A percentile compares a stretch with the other conserved stretches of the same genome.
Evolutionary conservation across 1,140 invertebrate species (phyloP).

Genomic region (Ephestia elutella): DNA sequence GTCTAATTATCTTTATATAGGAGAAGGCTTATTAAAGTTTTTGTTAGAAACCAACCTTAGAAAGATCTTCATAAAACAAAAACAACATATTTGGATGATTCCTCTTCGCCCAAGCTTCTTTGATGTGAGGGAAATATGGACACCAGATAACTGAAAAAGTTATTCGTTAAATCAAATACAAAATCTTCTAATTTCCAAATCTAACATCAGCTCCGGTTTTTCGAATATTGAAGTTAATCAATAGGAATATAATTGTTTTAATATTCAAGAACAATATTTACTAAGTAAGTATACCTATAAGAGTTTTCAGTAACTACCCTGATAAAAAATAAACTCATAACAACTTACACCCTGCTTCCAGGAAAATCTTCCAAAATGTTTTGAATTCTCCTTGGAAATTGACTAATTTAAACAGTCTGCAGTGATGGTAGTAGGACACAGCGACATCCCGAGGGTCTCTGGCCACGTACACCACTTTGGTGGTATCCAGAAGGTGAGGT

Average conservation of each 20-base stretch:
- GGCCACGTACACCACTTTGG: constrained; percentile 81
- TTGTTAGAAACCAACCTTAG: constrained; percentile 49
- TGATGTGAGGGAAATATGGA: constrained; percentile 81
- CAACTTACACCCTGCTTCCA: background rate
- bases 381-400: constrained; percentile 80
- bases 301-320: no score
- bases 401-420: constrained; percentile 78
- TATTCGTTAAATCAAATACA: background rate
- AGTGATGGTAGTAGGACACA: constrained; percentile 86
- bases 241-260: no score
- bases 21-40: no score
- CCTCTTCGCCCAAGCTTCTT: constrained; percentile 78
- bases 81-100: constrained; percentile 74
- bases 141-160: constrained; percentile 76
- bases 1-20: no score
- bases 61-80: constrained; percentile 77
- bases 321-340: background rate
- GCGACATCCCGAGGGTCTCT: constrained; percentile 89
- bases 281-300: no score
- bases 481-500: constrained; percentile 39
- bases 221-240: no score
- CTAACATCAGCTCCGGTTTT: no score
- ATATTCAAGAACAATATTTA: no score
- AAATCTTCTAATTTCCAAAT: constrained; percentile 66
- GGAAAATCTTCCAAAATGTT: constrained; percentile 82